These are phyloP conservation scores for Varecia variegata DNA, from an alignment of 2,797 vertebrate species.

Conservation along the genomic window DNA sequence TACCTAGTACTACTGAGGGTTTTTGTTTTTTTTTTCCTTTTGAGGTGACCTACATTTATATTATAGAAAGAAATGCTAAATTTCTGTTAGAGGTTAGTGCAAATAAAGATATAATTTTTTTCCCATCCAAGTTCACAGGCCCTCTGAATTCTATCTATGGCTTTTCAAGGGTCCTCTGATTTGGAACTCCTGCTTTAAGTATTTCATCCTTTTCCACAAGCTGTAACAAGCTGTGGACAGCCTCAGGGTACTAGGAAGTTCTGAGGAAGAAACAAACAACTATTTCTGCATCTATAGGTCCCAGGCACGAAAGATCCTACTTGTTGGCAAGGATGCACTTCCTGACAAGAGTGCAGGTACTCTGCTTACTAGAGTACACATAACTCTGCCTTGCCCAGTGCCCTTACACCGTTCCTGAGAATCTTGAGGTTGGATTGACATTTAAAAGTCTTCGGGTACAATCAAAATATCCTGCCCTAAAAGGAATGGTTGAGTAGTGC, in stretches of 20 bases:
- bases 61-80: neutral
- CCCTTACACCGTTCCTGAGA: neutral
- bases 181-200: neutral
- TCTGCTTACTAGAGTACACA: neutral
- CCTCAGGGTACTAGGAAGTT: neutral
- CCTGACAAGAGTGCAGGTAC: neutral
- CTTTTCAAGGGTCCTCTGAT: neutral
- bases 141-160: neutral
- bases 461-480: neutral
- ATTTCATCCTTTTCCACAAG: neutral
- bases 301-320: neutral
- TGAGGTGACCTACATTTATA: neutral
- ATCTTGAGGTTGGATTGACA: neutral
- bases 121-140: neutral
- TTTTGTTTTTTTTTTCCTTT: neutral
- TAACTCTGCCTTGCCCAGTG: neutral
- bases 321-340: neutral
- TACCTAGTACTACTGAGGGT: neutral
- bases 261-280: neutral
- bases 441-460: neutral
- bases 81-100: neutral
- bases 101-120: slow-evolving; percentile 2
- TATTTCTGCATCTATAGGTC: neutral
- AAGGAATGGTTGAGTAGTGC: neutral
- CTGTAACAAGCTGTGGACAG: neutral